Percentiles rank a stretch among this genome's conserved stretches.
phyloP scores from a whole-genome alignment of 1,140 invertebrate genomes.

The Dolichoris vasculosae region DNA sequence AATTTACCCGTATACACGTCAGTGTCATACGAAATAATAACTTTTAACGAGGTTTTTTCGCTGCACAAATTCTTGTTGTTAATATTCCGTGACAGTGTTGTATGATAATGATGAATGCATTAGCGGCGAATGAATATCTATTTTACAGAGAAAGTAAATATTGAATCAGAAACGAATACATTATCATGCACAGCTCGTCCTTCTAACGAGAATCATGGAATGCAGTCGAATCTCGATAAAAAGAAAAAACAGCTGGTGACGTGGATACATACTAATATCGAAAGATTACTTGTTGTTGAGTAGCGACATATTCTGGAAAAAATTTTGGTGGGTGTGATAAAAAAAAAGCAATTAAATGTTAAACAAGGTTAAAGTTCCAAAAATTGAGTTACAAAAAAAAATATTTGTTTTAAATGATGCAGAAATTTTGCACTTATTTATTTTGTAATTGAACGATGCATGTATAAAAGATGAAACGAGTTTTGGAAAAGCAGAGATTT shows the following conservation, averaged over 20 bases:
- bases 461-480: not conserved
- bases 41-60: not conserved
- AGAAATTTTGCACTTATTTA: not conserved
- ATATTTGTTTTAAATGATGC: not conserved
- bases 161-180: conserved; percentile 8
- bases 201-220: not conserved
- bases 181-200: conserved; percentile 21
- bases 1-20: not conserved
- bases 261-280: conserved; percentile 13
- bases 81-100: not conserved
- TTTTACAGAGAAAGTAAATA: conserved; percentile 29
- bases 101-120: not conserved
- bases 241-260: conserved; percentile 21
- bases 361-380: not conserved
- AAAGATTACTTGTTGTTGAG: not conserved
- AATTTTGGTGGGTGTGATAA: conserved; percentile 23
- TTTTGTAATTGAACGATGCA: not conserved
- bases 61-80: not conserved
- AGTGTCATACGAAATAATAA: not conserved
- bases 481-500: no score
- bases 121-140: not conserved
- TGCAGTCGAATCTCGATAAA: conserved; percentile 18
- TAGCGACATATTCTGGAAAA: not conserved
- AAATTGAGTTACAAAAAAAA: not conserved
- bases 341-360: not conserved